These are phyloP conservation scores for Corvus cornix DNA, from an alignment of 2,113 vertebrate species.

Conservation along the genomic window DNA sequence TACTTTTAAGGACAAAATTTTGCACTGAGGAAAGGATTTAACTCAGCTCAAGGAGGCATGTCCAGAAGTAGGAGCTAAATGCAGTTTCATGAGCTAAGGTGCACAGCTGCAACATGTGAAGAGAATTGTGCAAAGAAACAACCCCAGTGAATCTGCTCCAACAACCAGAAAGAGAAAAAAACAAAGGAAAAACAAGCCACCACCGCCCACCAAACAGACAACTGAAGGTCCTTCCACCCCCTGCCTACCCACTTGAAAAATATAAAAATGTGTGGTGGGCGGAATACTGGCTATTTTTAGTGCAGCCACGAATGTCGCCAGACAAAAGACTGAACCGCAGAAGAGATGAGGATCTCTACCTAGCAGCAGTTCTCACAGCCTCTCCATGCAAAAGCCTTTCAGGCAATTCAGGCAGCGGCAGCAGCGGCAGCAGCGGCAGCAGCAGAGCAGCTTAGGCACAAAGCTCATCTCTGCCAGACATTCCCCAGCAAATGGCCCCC, in stretches of 20 bases:
- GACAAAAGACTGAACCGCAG: neutral
- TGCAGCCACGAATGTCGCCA: neutral
- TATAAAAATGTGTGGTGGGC: neutral
- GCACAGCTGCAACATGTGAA: neutral
- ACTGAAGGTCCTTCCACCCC: neutral
- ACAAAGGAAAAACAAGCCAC: neutral
- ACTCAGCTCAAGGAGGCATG: neutral
- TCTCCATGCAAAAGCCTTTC: neutral
- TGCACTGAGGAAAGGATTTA: neutral
- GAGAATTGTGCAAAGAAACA: neutral
- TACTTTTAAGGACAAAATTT: neutral
- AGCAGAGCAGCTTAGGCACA: neutral
- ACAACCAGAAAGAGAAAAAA: neutral
- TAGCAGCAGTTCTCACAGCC: neutral
- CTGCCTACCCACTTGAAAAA: neutral
- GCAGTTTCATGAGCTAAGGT: neutral
- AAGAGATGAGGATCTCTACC: neutral
- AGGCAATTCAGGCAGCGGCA: neutral
- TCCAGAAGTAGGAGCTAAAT: neutral
- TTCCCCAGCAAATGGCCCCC: neutral
- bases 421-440: neutral
- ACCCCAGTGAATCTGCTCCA: neutral
- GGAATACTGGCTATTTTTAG: neutral
- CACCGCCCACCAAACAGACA: neutral
- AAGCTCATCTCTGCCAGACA: neutral